Evolutionary conservation across 1,140 invertebrate genomes (phyloP).

Genomic region (Brachionus rotundiformis): DNA sequence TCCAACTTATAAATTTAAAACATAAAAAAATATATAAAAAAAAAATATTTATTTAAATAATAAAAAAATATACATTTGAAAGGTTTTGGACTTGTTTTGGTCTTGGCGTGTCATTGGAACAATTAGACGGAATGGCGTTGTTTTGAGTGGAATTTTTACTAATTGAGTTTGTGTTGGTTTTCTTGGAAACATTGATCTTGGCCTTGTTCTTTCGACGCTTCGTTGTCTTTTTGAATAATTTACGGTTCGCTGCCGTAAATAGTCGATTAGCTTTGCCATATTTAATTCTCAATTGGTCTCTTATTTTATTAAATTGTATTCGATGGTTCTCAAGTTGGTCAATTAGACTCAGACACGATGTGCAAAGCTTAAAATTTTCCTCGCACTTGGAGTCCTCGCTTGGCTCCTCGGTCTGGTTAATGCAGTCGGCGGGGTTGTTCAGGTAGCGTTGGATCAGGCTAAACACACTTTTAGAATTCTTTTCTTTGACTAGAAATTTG

Average conservation of each 20-base stretch:
- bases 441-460: slow-evolving; percentile 7
- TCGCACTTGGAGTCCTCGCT: not conserved
- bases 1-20: not conserved
- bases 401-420: not conserved
- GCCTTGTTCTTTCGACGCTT: not conserved
- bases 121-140: not conserved
- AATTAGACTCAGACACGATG: not conserved
- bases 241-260: not conserved
- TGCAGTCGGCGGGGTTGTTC: not conserved
- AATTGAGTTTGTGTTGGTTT: not conserved
- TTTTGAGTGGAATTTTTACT: not conserved
- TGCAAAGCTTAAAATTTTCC: slow-evolving; percentile 25
- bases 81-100: not conserved
- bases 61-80: not conserved
- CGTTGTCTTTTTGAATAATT: slow-evolving; percentile 22
- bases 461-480: not conserved
- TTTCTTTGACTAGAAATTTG: slow-evolving; percentile 38
- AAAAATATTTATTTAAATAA: not conserved
- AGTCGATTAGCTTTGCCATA: not conserved
- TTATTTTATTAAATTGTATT: slow-evolving; percentile 17
- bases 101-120: not conserved
- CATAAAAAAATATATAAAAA: not conserved
- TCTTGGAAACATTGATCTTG: not conserved
- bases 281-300: not conserved
- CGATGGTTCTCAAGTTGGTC: not conserved